Base-by-base conservation (phyloP, 2,888 invertebrate species). In the Drosophila imparisetae region DNA sequence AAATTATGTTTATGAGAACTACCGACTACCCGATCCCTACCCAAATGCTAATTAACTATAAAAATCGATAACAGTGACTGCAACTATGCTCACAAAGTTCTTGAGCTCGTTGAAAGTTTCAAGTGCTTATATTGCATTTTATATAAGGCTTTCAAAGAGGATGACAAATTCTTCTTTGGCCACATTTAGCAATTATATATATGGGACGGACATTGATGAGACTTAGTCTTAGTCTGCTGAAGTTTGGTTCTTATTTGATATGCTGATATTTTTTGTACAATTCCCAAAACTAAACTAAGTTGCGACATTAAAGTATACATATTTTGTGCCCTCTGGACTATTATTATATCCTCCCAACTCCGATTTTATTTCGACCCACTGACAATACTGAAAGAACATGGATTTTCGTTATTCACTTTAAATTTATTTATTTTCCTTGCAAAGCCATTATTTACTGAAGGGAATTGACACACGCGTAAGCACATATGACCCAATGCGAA, bases 341-440 rank as follows among this genome's bases (percentile, higher is more conserved):
- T 57, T 57, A 45, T 40, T 74, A 38, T 57, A 60, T 49, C 34
- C 29, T 24, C 49, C 30, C 50, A 59, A n/a, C 34, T 55, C 13
- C 48, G 57, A 80, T 72, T 60, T 54, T 49, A 38, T 36, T 45
- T 69, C 27, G 50, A 34, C 36, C 64, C 66, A 32, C 60, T 72
- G 67, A 48, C 7, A 68, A 15, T 60, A 48, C 60, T n/a, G 36
- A 34, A 21, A 15, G 49, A n/a, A 71, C 66, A 50, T 53, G 66
- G 52, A 69, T 71, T 65, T 75, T 64, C 66, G 55, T 63, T 75
- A 75, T 68, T 7, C 48, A 70, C 73, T 81, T 77, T 77, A 76
- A 79, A 77, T 79, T 83, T 77, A 83, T 81, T 80, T 78, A 72
- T 78, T 75, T 83, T 80, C 32, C 54, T 49, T 54, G 24, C 40